Conservation (phyloP, 2,888 invertebrate genomes). For the Oscheius sp. region DNA sequence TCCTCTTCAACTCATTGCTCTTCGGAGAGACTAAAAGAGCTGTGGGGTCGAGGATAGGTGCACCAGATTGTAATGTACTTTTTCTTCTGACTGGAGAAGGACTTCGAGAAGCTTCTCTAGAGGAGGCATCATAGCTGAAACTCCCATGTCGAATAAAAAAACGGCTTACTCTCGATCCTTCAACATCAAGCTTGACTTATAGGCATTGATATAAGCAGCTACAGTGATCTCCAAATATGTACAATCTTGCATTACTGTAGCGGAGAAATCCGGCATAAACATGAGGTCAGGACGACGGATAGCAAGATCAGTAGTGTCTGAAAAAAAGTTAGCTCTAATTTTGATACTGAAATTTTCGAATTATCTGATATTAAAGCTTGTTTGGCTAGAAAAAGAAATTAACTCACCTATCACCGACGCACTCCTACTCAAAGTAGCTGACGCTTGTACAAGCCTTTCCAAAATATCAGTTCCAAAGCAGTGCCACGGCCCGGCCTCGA, state of each 20-base stretch:
- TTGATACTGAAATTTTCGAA: neutral
- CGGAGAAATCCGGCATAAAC: conserved; percentile 57
- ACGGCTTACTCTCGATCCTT: conserved; percentile 39
- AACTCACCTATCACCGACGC: conserved; percentile 50
- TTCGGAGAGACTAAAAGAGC: conserved; percentile 44
- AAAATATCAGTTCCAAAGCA: conserved; percentile 81
- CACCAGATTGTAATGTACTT: conserved; percentile 26
- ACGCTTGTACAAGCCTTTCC: conserved; percentile 43
- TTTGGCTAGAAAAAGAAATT: neutral
- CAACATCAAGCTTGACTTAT: conserved; percentile 56
- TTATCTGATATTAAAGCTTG: neutral
- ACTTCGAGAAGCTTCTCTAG: neutral
- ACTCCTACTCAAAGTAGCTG: conserved; percentile 47
- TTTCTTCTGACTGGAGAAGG: conserved; percentile 26
- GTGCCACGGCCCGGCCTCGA: conserved; percentile 94
- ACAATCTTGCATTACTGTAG: conserved; percentile 54
- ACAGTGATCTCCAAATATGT: conserved; percentile 58
- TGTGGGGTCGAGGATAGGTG: conserved; percentile 45
- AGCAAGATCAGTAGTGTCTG: conserved; percentile 46
- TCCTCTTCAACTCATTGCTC: neutral
- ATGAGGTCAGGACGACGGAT: conserved; percentile 54
- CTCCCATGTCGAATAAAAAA: neutral
- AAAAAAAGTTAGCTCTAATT: neutral
- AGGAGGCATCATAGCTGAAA: neutral
- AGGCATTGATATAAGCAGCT: conserved; percentile 56